Evolutionary conservation across 2,113 vertebrate genomes (phyloP).

Genomic region (Halcyon malimbica): DNA sequence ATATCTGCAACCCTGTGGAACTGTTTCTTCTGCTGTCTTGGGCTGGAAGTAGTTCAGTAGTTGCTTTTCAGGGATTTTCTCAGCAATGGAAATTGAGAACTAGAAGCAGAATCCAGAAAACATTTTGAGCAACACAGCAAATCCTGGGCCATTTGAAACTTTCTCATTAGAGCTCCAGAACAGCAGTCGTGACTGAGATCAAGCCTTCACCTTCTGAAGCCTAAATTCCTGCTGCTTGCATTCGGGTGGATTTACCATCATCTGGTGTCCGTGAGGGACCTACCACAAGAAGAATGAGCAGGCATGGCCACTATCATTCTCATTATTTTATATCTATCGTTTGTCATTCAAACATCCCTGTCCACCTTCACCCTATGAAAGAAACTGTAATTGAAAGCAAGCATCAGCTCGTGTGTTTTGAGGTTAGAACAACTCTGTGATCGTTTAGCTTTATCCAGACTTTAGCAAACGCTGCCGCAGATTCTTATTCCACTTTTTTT

Average conservation of each 20-base stretch:
- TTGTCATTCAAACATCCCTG: conserved; percentile 9
- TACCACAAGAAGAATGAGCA: not conserved
- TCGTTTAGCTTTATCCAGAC: not conserved
- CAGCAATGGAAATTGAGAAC: not conserved
- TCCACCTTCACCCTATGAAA: not conserved
- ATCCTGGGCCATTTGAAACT: not conserved
- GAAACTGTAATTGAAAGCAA: not conserved
- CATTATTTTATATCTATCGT: not conserved
- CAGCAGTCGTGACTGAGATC: not conserved
- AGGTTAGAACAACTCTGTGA: not conserved
- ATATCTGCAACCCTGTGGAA: not conserved
- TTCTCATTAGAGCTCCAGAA: not conserved
- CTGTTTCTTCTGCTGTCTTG: not conserved
- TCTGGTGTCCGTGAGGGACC: not conserved
- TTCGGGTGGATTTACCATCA: not conserved
- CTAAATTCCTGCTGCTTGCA: not conserved
- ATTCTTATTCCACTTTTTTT: not conserved
- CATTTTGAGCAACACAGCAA: not conserved
- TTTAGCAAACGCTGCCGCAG: conserved; percentile 10
- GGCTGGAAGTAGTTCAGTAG: not conserved
- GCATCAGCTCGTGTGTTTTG: not conserved
- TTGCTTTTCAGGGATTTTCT: not conserved
- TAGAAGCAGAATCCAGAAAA: not conserved
- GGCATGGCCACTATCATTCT: not conserved
- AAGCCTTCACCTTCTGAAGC: not conserved